A percentile compares a stretch with the other conserved stretches of the same genome.
Evolutionary conservation across 2,113 vertebrate genomes (phyloP).

Genomic region (Piliocolobus tephrosceles): DNA sequence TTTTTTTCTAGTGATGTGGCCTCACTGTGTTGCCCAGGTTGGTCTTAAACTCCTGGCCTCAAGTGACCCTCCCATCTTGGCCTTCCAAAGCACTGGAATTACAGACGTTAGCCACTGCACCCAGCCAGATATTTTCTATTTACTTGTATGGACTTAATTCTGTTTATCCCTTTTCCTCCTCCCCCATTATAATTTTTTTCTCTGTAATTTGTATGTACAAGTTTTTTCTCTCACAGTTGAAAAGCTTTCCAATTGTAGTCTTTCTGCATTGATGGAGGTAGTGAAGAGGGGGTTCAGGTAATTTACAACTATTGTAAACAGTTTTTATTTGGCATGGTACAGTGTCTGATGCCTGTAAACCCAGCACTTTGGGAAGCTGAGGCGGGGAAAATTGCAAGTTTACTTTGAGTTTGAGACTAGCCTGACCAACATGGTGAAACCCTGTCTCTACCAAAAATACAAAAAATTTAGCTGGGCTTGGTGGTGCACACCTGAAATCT

Average conservation of each 20-base stretch:
- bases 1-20: not conserved
- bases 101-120: not conserved
- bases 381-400: too few relatives aligned
- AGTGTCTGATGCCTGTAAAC: too few relatives aligned
- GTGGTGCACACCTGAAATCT: too few relatives aligned
- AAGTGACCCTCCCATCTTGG: not conserved
- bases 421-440: too few relatives aligned
- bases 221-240: not conserved
- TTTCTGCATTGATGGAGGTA: not conserved
- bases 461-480: too few relatives aligned
- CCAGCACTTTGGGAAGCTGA: too few relatives aligned
- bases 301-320: not conserved
- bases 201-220: not conserved
- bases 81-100: not conserved
- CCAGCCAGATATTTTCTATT: not conserved
- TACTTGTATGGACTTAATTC: constrained; percentile 27
- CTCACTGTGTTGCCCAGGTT: not conserved
- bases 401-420: too few relatives aligned
- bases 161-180: not conserved
- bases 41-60: not conserved
- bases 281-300: not conserved
- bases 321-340: not conserved
- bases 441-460: too few relatives aligned
- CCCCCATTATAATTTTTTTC: not conserved
- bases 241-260: constrained; percentile 8